phyloP scores from a whole-genome alignment of 2,113 vertebrate genomes.

The Nannospalax galili region DNA sequence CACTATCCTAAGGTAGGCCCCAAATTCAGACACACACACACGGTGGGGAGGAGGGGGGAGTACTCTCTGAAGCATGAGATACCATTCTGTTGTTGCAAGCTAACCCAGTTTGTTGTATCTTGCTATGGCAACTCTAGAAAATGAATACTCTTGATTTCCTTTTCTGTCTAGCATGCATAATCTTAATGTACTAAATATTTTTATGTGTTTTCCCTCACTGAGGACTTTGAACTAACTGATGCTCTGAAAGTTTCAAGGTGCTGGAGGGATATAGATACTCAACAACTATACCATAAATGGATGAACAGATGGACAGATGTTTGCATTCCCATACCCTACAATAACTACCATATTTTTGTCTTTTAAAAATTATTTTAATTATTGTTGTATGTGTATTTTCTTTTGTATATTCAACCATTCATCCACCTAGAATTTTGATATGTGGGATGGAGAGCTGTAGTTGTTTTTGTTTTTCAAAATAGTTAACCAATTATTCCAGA shows the following conservation, averaged over 20 bases:
- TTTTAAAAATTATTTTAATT: too few relatives aligned
- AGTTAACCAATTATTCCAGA: constrained; percentile 38
- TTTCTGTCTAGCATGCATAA: too few relatives aligned
- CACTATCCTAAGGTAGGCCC: neutral
- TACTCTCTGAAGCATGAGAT: too few relatives aligned
- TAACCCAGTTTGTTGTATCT: neutral
- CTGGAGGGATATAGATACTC: neutral
- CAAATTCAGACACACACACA: neutral
- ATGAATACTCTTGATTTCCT: neutral
- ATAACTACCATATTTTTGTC: neutral
- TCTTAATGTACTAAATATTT: neutral
- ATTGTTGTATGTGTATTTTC: neutral
- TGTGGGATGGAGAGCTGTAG: neutral
- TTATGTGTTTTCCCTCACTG: neutral
- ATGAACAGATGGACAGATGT: neutral
- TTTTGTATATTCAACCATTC: neutral
- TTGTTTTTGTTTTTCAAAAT: constrained; percentile 48
- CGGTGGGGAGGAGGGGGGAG: too few relatives aligned
- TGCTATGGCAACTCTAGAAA: neutral
- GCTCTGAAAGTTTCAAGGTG: neutral
- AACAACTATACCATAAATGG: neutral
- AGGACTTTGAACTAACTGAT: neutral
- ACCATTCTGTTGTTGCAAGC: too few relatives aligned
- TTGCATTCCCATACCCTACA: neutral
- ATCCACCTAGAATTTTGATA: neutral